These are phyloP conservation scores for Prenolepis imparis DNA, from an alignment of 2,888 invertebrate genomes.

Conservation along the genomic window DNA sequence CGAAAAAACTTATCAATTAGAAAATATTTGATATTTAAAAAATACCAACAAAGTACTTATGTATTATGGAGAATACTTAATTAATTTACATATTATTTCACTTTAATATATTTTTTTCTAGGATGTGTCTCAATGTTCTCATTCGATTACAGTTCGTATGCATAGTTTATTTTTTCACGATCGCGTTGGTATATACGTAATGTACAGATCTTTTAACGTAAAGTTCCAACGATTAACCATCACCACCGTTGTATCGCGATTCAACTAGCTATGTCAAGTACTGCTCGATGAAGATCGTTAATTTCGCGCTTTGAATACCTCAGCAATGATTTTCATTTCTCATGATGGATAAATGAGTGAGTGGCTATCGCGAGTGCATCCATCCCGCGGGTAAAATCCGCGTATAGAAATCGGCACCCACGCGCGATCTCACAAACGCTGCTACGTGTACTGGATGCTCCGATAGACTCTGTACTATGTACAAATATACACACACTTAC, in stretches of 20 bases:
- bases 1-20: not conserved
- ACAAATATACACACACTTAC: not conserved
- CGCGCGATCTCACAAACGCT: constrained; percentile 45
- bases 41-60: not conserved
- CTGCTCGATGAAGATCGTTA: not conserved
- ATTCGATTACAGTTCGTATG: not conserved
- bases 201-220: constrained; percentile 3
- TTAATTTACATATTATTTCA: not conserved
- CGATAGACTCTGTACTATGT: constrained; percentile 15
- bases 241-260: not conserved
- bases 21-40: not conserved
- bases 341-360: constrained; percentile 31
- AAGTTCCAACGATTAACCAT: constrained; percentile 6
- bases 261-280: not conserved
- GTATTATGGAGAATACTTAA: not conserved
- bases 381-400: constrained; percentile 23
- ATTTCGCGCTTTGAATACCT: constrained; percentile 25
- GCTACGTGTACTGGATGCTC: constrained; percentile 24
- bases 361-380: constrained; percentile 41
- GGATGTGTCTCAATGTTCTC: not conserved
- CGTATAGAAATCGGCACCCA: constrained; percentile 48
- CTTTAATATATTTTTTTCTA: not conserved
- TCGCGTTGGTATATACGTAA: too few species aligned
- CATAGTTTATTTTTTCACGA: not conserved
- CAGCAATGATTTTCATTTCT: constrained; percentile 42